A percentile compares a stretch with the other conserved stretches of the same genome.
Evolutionary conservation across 2,113 vertebrate species (phyloP).

Genomic region (Origma solitaria): DNA sequence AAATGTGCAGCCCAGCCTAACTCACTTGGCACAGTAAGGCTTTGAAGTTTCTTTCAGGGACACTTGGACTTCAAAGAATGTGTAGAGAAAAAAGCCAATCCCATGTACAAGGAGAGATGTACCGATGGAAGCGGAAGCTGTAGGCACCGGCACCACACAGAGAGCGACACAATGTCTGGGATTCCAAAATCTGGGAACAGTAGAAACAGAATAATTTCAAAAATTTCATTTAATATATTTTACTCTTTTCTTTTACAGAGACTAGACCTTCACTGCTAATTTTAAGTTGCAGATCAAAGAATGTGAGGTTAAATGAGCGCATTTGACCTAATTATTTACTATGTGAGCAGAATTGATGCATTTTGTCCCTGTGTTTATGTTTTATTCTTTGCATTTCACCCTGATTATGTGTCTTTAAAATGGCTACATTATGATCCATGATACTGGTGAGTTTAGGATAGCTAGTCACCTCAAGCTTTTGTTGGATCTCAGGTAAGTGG

Average conservation of each 20-base stretch:
- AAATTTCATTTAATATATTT: background rate
- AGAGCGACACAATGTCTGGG: background rate
- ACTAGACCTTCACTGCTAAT: background rate
- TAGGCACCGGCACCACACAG: fast-evolving
- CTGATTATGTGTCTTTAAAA: background rate
- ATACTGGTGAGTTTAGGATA: background rate
- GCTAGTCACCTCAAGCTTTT: background rate
- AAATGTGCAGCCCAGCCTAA: background rate
- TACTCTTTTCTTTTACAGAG: background rate
- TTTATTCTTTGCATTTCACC: background rate
- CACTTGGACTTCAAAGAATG: background rate
- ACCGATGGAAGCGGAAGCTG: background rate
- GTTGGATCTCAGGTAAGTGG: background rate
- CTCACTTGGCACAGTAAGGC: background rate
- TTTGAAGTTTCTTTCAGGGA: background rate
- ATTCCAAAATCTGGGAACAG: background rate
- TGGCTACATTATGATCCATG: background rate
- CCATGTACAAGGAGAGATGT: background rate
- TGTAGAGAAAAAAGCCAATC: background rate
- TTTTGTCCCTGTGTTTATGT: background rate
- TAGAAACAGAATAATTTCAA: background rate
- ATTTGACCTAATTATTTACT: background rate
- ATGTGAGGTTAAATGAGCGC: background rate
- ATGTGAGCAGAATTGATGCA: background rate
- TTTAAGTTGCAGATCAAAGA: background rate